phyloP scores from a whole-genome alignment of 2,888 invertebrate species.

The Andrena hattorfiana region DNA sequence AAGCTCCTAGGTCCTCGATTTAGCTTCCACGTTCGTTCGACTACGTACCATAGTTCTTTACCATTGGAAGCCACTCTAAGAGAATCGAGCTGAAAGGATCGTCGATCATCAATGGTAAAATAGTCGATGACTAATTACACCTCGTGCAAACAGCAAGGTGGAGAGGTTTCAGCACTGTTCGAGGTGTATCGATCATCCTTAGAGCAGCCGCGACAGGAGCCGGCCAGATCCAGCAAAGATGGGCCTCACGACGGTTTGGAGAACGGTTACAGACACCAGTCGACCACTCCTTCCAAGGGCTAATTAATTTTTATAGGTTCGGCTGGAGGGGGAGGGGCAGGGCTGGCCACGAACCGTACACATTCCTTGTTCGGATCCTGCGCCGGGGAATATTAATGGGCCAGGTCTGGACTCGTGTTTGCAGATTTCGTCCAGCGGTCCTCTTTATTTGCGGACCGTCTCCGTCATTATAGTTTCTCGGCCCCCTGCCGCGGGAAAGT shows the following conservation, averaged over 20 bases:
- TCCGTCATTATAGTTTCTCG: constrained; percentile 27
- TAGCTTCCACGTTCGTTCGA: too few relatives aligned
- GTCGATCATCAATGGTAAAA: constrained; percentile 13
- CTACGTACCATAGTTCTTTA: too few relatives aligned
- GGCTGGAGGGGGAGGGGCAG: constrained; percentile 30
- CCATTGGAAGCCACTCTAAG: neutral
- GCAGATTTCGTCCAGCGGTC: constrained; percentile 39
- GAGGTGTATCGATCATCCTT: constrained; percentile 66
- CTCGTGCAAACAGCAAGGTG: constrained; percentile 21
- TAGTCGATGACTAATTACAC: constrained; percentile 63
- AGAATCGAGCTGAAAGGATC: neutral
- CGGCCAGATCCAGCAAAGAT: constrained; percentile 15
- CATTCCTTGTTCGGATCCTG: constrained; percentile 66
- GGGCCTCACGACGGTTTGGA: constrained; percentile 22
- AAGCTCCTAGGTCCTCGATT: too few relatives aligned
- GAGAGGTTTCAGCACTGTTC: constrained; percentile 14
- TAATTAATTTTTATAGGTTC: constrained; percentile 80
- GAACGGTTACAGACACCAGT: constrained; percentile 41
- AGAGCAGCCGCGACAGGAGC: constrained; percentile 59
- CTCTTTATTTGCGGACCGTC: constrained; percentile 57
- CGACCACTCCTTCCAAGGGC: constrained; percentile 60
- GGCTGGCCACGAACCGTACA: constrained; percentile 31
- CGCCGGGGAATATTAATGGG: constrained; percentile 54
- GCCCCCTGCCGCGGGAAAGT: neutral
- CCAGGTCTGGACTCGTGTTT: constrained; percentile 34